A percentile compares a stretch with the other conserved stretches of the same genome.
Evolutionary conservation across 2,797 vertebrate species (phyloP).

Genomic region (Pipistrellus kuhlii): DNA sequence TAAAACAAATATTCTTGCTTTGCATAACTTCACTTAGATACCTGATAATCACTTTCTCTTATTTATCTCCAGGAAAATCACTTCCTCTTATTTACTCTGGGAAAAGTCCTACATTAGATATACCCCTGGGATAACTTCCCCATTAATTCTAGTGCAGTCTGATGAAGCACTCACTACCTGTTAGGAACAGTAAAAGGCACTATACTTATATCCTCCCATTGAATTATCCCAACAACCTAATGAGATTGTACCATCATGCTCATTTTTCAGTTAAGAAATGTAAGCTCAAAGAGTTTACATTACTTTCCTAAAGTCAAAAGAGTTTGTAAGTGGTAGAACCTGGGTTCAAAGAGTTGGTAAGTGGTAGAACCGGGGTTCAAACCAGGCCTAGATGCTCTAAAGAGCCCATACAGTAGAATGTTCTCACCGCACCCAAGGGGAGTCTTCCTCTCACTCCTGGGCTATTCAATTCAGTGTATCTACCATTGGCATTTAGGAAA

Average conservation of each 20-base stretch:
- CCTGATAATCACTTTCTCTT: conserved; percentile 54
- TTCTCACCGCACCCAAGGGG: neutral
- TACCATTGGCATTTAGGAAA: neutral
- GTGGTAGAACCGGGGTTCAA: neutral
- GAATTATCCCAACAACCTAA: neutral
- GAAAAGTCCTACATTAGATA: conserved; percentile 33
- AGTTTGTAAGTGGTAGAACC: neutral
- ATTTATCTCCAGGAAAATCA: conserved; percentile 50
- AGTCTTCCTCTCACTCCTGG: neutral
- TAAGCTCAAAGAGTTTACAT: neutral
- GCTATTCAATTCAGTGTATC: neutral
- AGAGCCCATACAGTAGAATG: neutral
- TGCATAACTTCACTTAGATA: conserved; percentile 39
- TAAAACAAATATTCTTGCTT: conserved; percentile 62
- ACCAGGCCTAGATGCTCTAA: neutral
- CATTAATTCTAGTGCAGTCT: conserved; percentile 30
- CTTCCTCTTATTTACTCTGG: conserved; percentile 41
- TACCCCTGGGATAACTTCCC: neutral
- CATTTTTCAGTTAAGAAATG: conserved; percentile 17
- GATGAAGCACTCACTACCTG: neutral
- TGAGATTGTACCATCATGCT: neutral
- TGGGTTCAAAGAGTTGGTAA: neutral
- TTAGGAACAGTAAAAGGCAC: neutral
- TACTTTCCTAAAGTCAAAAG: neutral
- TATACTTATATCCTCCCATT: neutral